Evolutionary conservation across 1,140 invertebrate genomes (phyloP).

Genomic region (Druon quercuslanigerum): DNA sequence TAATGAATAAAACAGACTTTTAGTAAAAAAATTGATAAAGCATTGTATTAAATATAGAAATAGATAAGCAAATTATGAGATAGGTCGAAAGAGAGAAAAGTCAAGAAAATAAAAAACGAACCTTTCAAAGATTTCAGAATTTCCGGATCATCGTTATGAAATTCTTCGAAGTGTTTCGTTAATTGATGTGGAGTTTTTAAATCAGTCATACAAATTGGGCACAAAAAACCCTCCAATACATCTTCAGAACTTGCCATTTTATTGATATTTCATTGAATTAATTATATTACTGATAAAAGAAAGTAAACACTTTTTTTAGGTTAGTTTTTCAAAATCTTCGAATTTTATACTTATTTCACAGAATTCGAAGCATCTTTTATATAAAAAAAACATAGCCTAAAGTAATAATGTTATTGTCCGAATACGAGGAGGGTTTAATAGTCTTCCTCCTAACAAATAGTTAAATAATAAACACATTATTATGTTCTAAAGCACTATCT

Average conservation of each 20-base stretch:
- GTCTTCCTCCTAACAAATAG: no score
- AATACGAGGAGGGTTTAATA: no score
- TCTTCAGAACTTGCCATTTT: conserved; percentile 75
- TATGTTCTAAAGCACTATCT: no score
- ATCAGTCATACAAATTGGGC: conserved; percentile 94
- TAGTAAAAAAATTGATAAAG: conserved; percentile 37
- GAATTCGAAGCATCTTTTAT: no score
- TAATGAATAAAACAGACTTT: conserved; percentile 41
- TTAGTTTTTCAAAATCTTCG: neutral
- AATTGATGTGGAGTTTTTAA: conserved; percentile 88
- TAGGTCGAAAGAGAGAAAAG: conserved; percentile 27
- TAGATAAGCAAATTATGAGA: conserved; percentile 34
- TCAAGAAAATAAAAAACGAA: conserved; percentile 56
- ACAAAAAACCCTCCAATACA: conserved; percentile 93
- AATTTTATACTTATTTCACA: no score
- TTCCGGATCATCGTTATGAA: conserved; percentile 92
- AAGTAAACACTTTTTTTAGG: conserved; percentile 5
- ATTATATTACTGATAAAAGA: neutral
- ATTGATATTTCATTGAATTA: neutral
- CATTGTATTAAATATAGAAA: conserved; percentile 29
- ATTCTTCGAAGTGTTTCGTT: conserved; percentile 90
- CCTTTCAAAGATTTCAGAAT: conserved; percentile 93
- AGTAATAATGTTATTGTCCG: no score
- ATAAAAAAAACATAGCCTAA: no score
- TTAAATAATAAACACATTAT: no score